A percentile compares a stretch with the other conserved stretches of the same genome.
Evolutionary conservation across 2,797 vertebrate species (phyloP).

Genomic region (Halcyon chelicuti): DNA sequence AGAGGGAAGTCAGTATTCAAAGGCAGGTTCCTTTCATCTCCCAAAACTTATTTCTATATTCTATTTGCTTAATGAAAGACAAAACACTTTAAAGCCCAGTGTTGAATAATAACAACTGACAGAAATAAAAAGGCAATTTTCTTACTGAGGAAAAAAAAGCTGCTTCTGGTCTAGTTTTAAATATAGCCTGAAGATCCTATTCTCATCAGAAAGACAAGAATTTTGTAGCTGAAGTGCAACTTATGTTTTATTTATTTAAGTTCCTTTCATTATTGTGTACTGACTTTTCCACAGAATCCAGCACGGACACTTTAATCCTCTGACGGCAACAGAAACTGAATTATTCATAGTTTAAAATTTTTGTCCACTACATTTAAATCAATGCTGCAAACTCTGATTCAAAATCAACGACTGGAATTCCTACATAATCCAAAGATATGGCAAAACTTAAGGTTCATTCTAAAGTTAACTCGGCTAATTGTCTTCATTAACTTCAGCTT

Average conservation of each 20-base stretch:
- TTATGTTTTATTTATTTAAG: slow-evolving; percentile 72
- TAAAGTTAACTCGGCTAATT: not conserved
- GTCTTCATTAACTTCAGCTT: not conserved
- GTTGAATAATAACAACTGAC: not conserved
- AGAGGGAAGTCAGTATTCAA: not conserved
- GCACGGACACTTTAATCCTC: slow-evolving; percentile 49
- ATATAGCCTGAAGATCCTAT: slow-evolving; percentile 30
- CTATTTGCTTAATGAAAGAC: not conserved
- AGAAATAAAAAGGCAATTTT: slow-evolving; percentile 23
- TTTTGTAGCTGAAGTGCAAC: slow-evolving; percentile 46
- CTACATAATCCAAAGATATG: not conserved
- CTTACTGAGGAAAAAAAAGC: not conserved
- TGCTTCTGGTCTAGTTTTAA: slow-evolving; percentile 25
- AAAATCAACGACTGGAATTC: not conserved
- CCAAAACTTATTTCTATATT: not conserved
- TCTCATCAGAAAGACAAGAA: slow-evolving; percentile 36
- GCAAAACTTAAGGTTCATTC: not conserved
- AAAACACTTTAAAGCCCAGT: not conserved
- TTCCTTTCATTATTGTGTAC: slow-evolving; percentile 52
- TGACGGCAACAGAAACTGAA: slow-evolving; percentile 36
- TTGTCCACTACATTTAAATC: slow-evolving; percentile 62
- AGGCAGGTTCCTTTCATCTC: not conserved
- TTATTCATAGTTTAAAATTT: slow-evolving; percentile 53
- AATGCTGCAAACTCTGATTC: slow-evolving; percentile 57
- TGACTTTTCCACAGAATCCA: slow-evolving; percentile 49